Base-by-base conservation (phyloP, 2,797 vertebrate species). In the Cirrhinus molitorella region DNA sequence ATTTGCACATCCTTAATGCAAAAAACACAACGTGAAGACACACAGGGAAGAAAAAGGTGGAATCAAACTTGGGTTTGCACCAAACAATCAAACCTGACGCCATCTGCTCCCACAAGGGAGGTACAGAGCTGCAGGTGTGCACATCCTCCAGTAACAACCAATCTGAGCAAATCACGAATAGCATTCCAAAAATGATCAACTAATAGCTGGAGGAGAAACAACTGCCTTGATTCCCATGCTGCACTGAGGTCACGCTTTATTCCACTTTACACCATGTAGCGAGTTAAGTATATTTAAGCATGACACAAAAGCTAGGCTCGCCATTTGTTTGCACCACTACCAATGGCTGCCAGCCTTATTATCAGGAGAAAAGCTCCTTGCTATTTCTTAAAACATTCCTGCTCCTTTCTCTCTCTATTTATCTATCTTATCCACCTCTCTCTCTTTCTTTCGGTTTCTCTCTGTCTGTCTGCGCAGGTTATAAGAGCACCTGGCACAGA, bases 321-420 rank as follows among this genome's bases (percentile, higher is more conserved):
- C 63, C 40, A 63, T 80, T 80, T 88, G 88, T 89, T 88, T 89
- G 85, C 84, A 84, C 84, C 76, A 81, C 61, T 80, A 89, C 88
- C 88, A 88, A 83, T 83, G 76, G 55, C 81, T 68, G 66, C 86
- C 73, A 63, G 70, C 70, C 78, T 83, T 79, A 79, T 81, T 86
- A 87, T 76, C 47, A 84, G 74, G 53, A 85, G 67, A 82, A 86
- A 84, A 79, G 11, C 80, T 74, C 17, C 61, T 80, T 61, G 31
- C 67, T 19, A 68, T 81, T 79, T 84, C 79, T 85, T 75, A 82
- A 73, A 66, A 87, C 53, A 51, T 81, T 85, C 83, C 84, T 31
- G 51, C 63, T 83, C 37, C 23, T 23, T 10, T 72, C 85, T 77
- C 81, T 71, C 4, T 79, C 11, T 45, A 83, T 87, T 73, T 86